Evolutionary conservation across 2,797 vertebrate species (phyloP), one percentile per base, ranked within the genome.

Genomic region (Coreius guichenoti): DNA sequence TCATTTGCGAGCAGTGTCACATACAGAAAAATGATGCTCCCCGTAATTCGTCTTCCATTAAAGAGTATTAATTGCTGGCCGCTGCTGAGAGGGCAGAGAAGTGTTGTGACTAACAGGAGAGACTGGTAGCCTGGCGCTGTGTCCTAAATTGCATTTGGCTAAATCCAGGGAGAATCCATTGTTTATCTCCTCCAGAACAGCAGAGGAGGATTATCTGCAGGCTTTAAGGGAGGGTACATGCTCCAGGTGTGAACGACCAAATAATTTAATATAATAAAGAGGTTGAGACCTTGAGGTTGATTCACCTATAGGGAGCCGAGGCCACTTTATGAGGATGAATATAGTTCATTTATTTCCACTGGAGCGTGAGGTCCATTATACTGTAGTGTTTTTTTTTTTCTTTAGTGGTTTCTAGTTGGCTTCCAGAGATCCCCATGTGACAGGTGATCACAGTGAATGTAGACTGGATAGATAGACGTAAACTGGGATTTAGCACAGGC

Each of bases 1-100:
- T 88, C 54, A 90, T 91, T 88, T 39, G 86, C 88, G 79, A 80
- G 16, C 43, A 69, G 49, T 74, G 88, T 82, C 74, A 70, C 29
- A 78, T 87, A 43, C 51, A 84, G 85, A 78, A 89, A 75, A 84
- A 85, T 68, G 82, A 88, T 77, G 85, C 80, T 87, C 88, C 89
- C 87, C 90, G 43, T 81, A 81, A 85, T 87, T 89, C 80, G 84
- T 93, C 88, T 90, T 87, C 67, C 26, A 63, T 86, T 74, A 49
- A 80, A 33, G 19, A 87, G 84, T 90, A 90, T 91, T 90, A 91
- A 91, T 92, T 85, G 83, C 77, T 63, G 51, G n/a, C 80, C 33
- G 6, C 72, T 86, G 51, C 33, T 47, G 81, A 17, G 58, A 82
- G 68, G 74, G 21, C 80, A 88, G 8, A 58, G 19, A 49, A 72